These are phyloP conservation scores for Bhutanitis thaidina DNA, from an alignment of 2,888 invertebrate species.

Conservation along the genomic window DNA sequence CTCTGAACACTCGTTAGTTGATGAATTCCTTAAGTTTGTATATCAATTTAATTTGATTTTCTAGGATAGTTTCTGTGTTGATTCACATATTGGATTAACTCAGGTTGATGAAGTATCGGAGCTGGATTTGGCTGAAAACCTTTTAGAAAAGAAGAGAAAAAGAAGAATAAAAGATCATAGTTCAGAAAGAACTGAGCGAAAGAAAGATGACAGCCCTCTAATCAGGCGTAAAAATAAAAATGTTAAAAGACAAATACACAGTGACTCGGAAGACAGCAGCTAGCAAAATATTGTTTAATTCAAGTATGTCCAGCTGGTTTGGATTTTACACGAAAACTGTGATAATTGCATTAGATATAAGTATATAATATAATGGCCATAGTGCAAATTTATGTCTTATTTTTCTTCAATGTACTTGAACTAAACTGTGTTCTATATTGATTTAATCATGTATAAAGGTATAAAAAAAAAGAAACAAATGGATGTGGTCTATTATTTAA, in stretches of 20 bases:
- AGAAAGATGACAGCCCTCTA: constrained; percentile 51
- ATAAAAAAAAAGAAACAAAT: neutral
- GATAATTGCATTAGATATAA: constrained; percentile 33
- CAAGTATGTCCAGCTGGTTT: constrained; percentile 26
- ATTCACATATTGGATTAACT: constrained; percentile 76
- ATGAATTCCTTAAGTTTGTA: no score
- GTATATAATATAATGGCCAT: neutral
- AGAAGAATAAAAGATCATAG: constrained; percentile 34
- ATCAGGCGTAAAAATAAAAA: constrained; percentile 47
- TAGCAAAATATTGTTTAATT: constrained; percentile 23
- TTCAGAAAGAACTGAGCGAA: constrained; percentile 6
- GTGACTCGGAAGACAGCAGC: constrained; percentile 67
- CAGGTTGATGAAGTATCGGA: constrained; percentile 71
- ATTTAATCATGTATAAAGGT: constrained; percentile 6
- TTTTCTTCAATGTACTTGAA: neutral
- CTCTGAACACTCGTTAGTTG: no score
- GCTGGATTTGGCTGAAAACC: constrained; percentile 82
- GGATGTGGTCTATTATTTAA: constrained; percentile 2
- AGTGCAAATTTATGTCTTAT: neutral
- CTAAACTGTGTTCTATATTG: neutral
- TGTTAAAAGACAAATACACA: constrained; percentile 50
- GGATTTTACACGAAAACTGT: constrained; percentile 34
- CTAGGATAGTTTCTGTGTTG: constrained; percentile 84
- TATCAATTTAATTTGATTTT: constrained; percentile 30
- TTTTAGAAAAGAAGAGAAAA: constrained; percentile 56